A percentile compares a stretch with the other conserved stretches of the same genome.
Evolutionary conservation across 2,113 vertebrate genomes (phyloP).

Genomic region (Bos taurus): DNA sequence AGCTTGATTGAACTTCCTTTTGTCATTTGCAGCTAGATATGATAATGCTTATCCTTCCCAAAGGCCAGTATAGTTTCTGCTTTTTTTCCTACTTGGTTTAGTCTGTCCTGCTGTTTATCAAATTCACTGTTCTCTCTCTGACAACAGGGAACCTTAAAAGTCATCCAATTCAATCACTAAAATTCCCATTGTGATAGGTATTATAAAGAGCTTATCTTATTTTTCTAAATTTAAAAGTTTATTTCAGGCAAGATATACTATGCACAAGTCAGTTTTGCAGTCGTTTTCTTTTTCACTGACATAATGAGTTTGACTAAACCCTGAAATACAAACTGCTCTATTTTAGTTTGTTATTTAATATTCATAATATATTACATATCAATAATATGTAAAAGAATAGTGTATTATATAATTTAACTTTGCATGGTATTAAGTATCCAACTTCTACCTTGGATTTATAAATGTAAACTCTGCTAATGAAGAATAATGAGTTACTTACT

Average conservation of each 20-base stretch:
- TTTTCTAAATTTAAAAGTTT: conserved; percentile 40
- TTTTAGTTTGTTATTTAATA: conserved; percentile 28
- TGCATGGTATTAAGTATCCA: neutral
- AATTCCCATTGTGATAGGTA: conserved; percentile 3
- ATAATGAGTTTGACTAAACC: neutral
- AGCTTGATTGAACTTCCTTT: neutral
- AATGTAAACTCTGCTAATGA: conserved; percentile 11
- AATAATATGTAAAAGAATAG: neutral
- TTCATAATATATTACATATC: neutral
- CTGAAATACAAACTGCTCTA: neutral
- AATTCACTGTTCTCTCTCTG: conserved; percentile 45
- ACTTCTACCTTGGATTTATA: neutral
- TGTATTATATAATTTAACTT: neutral
- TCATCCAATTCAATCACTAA: conserved; percentile 27
- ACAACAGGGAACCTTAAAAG: conserved; percentile 46
- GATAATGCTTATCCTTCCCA: neutral
- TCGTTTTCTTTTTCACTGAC: neutral
- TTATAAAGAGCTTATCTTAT: conserved; percentile 32
- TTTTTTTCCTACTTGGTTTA: conserved; percentile 14
- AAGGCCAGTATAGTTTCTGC: neutral
- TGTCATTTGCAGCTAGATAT: neutral
- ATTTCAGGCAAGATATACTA: conserved; percentile 30
- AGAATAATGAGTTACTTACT: neutral
- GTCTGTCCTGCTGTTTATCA: conserved; percentile 54
- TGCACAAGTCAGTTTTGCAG: neutral